phyloP scores from a whole-genome alignment of 2,113 vertebrate species.

The Corapipo altera region DNA sequence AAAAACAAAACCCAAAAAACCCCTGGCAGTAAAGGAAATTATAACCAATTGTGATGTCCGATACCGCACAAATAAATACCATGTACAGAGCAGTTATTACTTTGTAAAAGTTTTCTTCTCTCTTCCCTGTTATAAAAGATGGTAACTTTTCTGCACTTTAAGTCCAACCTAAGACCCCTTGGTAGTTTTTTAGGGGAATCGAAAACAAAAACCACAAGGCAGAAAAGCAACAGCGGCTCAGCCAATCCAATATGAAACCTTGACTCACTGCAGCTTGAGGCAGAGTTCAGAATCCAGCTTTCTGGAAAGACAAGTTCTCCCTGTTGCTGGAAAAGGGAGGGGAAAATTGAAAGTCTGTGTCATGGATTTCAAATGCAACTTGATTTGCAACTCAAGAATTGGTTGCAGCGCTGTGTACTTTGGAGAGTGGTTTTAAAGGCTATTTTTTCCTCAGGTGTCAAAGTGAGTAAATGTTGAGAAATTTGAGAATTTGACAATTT shows the following conservation, averaged over 20 bases:
- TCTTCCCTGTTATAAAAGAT: background rate
- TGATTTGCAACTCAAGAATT: background rate
- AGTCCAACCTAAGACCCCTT: background rate
- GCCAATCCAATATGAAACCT: background rate
- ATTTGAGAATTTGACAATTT: background rate
- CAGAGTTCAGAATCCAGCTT: background rate
- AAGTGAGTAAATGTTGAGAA: background rate
- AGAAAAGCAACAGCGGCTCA: background rate
- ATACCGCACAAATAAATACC: background rate
- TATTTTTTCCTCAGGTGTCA: background rate
- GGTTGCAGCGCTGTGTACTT: background rate
- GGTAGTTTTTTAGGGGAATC: background rate
- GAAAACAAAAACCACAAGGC: background rate
- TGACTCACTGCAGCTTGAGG: constrained; percentile 19
- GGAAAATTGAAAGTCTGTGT: background rate
- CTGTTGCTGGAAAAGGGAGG: background rate
- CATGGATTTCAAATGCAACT: background rate
- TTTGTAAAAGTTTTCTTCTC: background rate
- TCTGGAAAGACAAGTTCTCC: constrained; percentile 40
- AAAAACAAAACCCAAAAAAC: background rate
- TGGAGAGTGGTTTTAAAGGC: background rate
- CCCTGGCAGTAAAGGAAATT: constrained; percentile 12
- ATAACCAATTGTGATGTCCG: background rate
- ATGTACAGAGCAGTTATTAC: background rate
- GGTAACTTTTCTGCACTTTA: background rate